Evolutionary conservation across 2,888 invertebrate genomes (phyloP).

Genomic region (Oasisia sp.): DNA sequence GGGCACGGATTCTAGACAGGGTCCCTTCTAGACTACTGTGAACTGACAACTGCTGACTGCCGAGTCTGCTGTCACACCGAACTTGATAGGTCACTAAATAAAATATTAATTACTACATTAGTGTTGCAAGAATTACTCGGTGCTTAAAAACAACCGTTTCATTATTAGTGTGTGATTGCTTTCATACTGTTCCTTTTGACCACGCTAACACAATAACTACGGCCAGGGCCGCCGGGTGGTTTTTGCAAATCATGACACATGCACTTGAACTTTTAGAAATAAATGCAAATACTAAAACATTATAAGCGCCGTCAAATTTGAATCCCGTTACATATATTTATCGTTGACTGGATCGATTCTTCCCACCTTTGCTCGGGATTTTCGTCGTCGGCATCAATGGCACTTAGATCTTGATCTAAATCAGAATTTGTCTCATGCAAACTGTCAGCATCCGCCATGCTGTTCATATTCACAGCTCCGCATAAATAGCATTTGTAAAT

Average conservation of each 20-base stretch:
- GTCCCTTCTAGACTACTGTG: too few species aligned
- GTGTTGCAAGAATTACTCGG: neutral
- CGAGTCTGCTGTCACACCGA: neutral
- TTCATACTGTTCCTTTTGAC: neutral
- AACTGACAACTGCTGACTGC: neutral
- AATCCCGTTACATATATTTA: neutral
- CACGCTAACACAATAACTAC: neutral
- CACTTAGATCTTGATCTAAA: conserved; percentile 59
- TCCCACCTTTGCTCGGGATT: conserved; percentile 30
- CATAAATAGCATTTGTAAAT: neutral
- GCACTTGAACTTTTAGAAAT: neutral
- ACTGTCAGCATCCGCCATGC: conserved; percentile 65
- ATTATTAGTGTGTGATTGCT: neutral
- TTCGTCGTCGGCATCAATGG: conserved; percentile 61
- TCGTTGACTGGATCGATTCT: neutral
- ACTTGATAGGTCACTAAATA: neutral
- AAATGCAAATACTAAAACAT: neutral
- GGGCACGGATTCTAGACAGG: too few species aligned
- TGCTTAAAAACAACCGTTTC: neutral
- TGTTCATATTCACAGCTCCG: conserved; percentile 32
- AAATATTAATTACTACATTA: neutral
- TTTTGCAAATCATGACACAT: neutral
- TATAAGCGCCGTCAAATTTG: neutral
- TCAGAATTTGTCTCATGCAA: conserved; percentile 62
- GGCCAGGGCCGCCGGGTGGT: neutral